Conservation (phyloP, 2,797 vertebrate species). For the Periophthalmus magnuspinnatus region DNA sequence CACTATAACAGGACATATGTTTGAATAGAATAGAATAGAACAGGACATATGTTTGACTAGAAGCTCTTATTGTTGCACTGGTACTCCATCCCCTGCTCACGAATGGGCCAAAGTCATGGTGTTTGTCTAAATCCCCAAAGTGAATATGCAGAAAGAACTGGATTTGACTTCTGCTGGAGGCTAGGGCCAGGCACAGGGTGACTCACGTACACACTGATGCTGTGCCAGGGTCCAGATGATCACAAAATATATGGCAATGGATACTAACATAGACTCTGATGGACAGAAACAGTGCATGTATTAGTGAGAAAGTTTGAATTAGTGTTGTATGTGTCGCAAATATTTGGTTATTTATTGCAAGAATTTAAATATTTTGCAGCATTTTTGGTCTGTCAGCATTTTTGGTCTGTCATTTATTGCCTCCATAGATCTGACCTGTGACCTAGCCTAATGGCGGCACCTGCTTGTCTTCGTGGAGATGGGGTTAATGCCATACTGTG, state of each 20-base stretch:
- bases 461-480: too few relatives aligned
- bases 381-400: too few relatives aligned
- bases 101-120: neutral
- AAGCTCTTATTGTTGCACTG: constrained; percentile 13
- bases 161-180: constrained; percentile 55
- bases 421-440: too few relatives aligned
- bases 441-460: too few relatives aligned
- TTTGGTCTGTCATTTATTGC: too few relatives aligned
- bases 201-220: constrained; percentile 63
- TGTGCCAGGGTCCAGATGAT: constrained; percentile 41
- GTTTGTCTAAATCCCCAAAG: constrained; percentile 23
- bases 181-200: constrained; percentile 65
- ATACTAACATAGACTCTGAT: too few relatives aligned
- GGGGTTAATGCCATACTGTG: too few relatives aligned
- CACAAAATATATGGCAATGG: constrained; percentile 41
- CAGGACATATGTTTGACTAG: constrained; percentile 1
- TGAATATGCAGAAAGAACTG: constrained; percentile 58
- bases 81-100: constrained; percentile 3
- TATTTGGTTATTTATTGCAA: too few relatives aligned
- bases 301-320: too few relatives aligned
- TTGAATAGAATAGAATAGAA: constrained; percentile 16
- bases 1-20: neutral
- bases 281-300: too few relatives aligned
- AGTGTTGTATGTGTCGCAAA: too few relatives aligned
- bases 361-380: too few relatives aligned